Conservation (phyloP, 2,888 invertebrate genomes). For the Microctonus aethiopoides region DNA sequence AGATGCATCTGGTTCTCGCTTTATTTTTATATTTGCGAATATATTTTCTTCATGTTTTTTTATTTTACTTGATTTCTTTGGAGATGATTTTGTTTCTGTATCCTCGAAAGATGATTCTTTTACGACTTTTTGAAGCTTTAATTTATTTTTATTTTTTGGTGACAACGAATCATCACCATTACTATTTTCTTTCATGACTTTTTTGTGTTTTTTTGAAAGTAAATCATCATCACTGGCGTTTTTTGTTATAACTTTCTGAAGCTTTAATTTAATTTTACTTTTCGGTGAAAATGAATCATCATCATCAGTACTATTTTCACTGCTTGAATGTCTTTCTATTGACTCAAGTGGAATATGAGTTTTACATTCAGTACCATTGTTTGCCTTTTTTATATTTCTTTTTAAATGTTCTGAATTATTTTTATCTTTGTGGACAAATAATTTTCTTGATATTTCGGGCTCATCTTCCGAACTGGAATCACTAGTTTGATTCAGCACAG, state of each 20-base stretch:
- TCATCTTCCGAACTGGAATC: neutral
- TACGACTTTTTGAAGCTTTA: neutral
- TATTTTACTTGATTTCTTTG: neutral
- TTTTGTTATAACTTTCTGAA: neutral
- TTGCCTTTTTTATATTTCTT: neutral
- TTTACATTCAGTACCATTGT: neutral
- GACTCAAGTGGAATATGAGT: too few relatives aligned
- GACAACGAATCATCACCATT: too few relatives aligned
- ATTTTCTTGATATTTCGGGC: too few relatives aligned
- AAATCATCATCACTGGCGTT: too few relatives aligned
- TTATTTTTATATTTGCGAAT: neutral
- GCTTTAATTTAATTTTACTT: too few relatives aligned
- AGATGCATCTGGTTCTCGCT: constrained; percentile 24
- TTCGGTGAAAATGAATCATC: neutral
- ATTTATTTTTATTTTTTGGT: too few relatives aligned
- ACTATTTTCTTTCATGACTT: too few relatives aligned
- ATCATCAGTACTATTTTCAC: neutral
- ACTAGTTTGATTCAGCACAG: neutral
- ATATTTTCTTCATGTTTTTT: neutral
- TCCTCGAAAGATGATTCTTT: neutral
- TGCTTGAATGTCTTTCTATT: neutral
- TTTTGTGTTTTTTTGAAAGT: too few relatives aligned
- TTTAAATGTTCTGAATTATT: neutral
- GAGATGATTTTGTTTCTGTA: neutral
- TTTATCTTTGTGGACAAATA: neutral